Evolutionary conservation across 2,797 vertebrate genomes (phyloP), one percentile per base, ranked within the genome.

Genomic region (Coregonus suidteri): DNA sequence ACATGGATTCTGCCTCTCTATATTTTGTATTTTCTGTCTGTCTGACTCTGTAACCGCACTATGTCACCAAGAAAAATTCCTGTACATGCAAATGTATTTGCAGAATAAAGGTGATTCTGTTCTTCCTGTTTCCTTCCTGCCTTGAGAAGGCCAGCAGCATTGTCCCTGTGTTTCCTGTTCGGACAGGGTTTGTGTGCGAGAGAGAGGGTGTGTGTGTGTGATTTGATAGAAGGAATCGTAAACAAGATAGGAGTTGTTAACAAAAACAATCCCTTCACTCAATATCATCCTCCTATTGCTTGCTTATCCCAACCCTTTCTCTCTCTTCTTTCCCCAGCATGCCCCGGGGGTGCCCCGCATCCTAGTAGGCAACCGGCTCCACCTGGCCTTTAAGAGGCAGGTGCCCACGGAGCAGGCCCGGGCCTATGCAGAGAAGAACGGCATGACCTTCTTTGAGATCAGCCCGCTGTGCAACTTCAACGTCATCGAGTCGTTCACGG

Each of bases 381-480:
- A 99, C 84, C 85, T 99, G 65, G 98, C 98, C 54, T 99, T 98
- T 91, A 99, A 99, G 90, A 91, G 98, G 20, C 97, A 98, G 92
- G 98, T 99, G 41, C 97, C 97, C 0, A 99, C 98, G 0, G 98
- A 99, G 92, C 98, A 98, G 88, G 98, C 98, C 0, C 94, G 97
- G 0, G 96, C 98, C 0, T 99, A 99, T 0, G 98, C 98, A 0
- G 98, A 99, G 89, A 99, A 98, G 90, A 99, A 98, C 85, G 96
- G 96, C 89, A 99, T 99, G 98, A 99, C 98, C 0, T 99, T 99
- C 89, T 99, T 99, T 0, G 98, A 99, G 87, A 97, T 99, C 93
- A 99, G 98, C 85, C 98, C 98, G 0, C 93, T 99, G 79, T 99
- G 98, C 93, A 99, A 99, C 94, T 99, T 99, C 95, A 99, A 99